A percentile compares a stretch with the other conserved stretches of the same genome.
Conservation (phyloP, 2,888 invertebrate genomes). For the Amphipyra tragopoginis region DNA sequence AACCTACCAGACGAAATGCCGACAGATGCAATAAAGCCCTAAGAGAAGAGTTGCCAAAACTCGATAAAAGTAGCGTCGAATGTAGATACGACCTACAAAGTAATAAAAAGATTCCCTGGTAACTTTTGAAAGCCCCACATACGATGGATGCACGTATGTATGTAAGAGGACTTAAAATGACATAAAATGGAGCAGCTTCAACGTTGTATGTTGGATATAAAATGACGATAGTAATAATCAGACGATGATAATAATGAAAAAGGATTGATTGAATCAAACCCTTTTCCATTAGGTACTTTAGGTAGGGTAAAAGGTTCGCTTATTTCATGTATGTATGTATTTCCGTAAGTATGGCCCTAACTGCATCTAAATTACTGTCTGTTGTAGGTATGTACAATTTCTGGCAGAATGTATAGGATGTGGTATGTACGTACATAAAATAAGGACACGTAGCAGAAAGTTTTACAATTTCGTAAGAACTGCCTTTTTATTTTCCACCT, state of each 20-base stretch:
- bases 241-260: too few relatives aligned
- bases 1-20: not conserved
- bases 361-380: not conserved
- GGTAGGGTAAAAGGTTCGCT: constrained; percentile 5
- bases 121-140: constrained; percentile 3
- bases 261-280: constrained; percentile 22
- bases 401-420: too few relatives aligned
- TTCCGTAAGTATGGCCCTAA: not conserved
- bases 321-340: constrained; percentile 7
- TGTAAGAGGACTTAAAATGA: too few relatives aligned
- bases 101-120: constrained; percentile 34
- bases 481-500: too few relatives aligned
- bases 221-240: constrained; percentile 3
- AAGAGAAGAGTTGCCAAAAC: constrained; percentile 11
- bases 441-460: too few relatives aligned
- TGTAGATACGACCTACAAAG: constrained; percentile 16
- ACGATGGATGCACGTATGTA: not conserved
- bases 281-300: constrained; percentile 1
- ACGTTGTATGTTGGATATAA: not conserved
- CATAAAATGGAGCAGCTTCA: not conserved
- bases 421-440: too few relatives aligned
- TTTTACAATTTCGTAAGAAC: too few relatives aligned
- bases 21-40: constrained; percentile 19
- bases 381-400: not conserved
- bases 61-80: constrained; percentile 21